Base-by-base conservation (phyloP, 2,797 vertebrate genomes). In the Sorex maritimensis region DNA sequence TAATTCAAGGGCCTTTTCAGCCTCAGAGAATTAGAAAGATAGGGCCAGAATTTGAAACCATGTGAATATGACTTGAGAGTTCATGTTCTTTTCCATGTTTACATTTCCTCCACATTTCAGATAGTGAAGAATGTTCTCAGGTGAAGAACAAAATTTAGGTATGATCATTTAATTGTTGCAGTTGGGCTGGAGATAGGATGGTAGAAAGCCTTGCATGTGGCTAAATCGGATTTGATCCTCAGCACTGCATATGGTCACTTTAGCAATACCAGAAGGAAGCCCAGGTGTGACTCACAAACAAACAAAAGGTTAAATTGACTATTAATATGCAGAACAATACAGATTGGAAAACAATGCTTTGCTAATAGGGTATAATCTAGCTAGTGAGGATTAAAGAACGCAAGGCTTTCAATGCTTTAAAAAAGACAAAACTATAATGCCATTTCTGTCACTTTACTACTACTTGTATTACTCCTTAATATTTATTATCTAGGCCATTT, bases 11-110 rank as follows among this genome's bases (percentile, higher is more conserved):
- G 83, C 49, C 84, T 86, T 92, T 19, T 88, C 72, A 93, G 75
- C 14, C n/a, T 85, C 26, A 94, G 15, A 90, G 38, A 94, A 26
- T 34, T 88, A 83, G 44, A 89, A 92, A 91, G 26, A 34, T 58
- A n/a, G 72, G 7, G 58, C n/a, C 69, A 87, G 41, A 91, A 91
- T 83, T 83, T 95, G 72, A 91, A 93, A 83, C 24, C 5, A 49
- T 30, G 9, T 83, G 4, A 88, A n/a, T 90, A 69, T 95, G 67
- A 92, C 68, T 79, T 92, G 9, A 88, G 2, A 87, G 34, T 68
- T 49, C 2, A 0, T 81, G 67, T 86, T 88, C 26, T 86, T 95
- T 79, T 89, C 61, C 79, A 80, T 87, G 46, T 90, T 87, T 61
- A 74, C 8, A 80, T 26, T 71, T 80, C 28, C 49, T 86, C 91